Evolutionary conservation across 2,888 invertebrate species (phyloP).

Genomic region (Papilio demoleus): DNA sequence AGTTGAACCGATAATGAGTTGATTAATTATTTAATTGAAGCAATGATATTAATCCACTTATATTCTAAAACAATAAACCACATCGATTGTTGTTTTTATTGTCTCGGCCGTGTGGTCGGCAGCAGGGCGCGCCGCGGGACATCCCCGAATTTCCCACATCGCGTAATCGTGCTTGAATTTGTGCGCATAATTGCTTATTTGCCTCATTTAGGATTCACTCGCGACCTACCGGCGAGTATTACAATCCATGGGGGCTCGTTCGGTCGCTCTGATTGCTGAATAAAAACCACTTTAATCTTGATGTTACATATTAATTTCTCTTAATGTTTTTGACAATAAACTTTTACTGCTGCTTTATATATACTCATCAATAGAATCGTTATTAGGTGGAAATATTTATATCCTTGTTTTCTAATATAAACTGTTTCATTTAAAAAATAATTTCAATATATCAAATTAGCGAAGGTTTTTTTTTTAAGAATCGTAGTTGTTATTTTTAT

Average conservation of each 20-base stretch:
- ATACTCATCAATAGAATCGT: not conserved
- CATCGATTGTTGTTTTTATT: conserved; percentile 33
- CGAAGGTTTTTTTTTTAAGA: too few species aligned
- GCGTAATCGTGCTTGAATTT: conserved; percentile 74
- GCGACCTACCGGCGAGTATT: conserved; percentile 56
- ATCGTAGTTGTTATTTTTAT: not conserved
- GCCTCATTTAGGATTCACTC: conserved; percentile 77
- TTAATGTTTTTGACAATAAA: not conserved
- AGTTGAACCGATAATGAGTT: not conserved
- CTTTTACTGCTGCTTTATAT: not conserved
- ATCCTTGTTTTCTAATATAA: too few species aligned
- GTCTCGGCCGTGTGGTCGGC: conserved; percentile 36
- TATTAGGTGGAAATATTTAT: not conserved
- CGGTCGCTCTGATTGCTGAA: conserved; percentile 16
- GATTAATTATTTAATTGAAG: not conserved
- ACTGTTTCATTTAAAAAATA: too few species aligned
- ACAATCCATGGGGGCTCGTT: conserved; percentile 26
- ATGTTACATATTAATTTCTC: not conserved
- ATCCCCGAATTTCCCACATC: conserved; percentile 68
- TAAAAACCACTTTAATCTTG: not conserved
- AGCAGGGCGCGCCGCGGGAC: conserved; percentile 49
- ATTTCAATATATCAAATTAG: not conserved
- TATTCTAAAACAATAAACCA: conserved; percentile 11
- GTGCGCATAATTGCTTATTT: conserved; percentile 79
- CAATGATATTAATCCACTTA: not conserved